Conservation (phyloP, 2,888 invertebrate genomes). For the Hermaeophaga mercurialis region DNA sequence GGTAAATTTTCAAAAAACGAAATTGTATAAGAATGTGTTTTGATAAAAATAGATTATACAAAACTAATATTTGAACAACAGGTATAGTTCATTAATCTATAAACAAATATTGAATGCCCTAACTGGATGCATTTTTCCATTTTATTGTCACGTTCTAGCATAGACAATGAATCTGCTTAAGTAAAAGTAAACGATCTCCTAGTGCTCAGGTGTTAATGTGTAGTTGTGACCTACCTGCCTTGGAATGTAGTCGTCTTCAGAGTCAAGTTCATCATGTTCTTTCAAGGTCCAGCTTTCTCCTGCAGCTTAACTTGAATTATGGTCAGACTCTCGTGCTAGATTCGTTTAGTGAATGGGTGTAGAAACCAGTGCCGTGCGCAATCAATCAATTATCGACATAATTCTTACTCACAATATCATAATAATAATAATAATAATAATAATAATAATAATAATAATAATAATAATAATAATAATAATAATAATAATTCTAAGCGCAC, state of each 20-base stretch:
- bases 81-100: too few relatives aligned
- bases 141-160: background rate
- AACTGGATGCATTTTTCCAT: background rate
- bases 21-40: too few relatives aligned
- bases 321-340: constrained; percentile 32
- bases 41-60: too few relatives aligned
- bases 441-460: too few relatives aligned
- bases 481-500: too few relatives aligned
- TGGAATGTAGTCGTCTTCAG: constrained; percentile 41
- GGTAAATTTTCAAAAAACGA: too few relatives aligned
- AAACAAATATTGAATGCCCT: too few relatives aligned
- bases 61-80: too few relatives aligned
- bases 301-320: constrained; percentile 30
- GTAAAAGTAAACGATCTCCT: constrained; percentile 5
- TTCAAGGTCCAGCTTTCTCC: constrained; percentile 47
- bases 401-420: too few relatives aligned
- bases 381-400: too few relatives aligned
- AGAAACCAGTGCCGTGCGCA: constrained; percentile 18
- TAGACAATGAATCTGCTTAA: constrained; percentile 11
- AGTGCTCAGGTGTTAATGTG: constrained; percentile 18
- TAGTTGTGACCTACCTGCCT: constrained; percentile 39
- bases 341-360: constrained; percentile 30
- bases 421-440: too few relatives aligned
- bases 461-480: too few relatives aligned
- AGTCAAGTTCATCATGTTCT: constrained; percentile 44